Percentiles rank a stretch among this genome's conserved stretches.
These are phyloP conservation scores for Cylas formicarius DNA, from an alignment of 1,140 invertebrate species.

Conservation along the genomic window DNA sequence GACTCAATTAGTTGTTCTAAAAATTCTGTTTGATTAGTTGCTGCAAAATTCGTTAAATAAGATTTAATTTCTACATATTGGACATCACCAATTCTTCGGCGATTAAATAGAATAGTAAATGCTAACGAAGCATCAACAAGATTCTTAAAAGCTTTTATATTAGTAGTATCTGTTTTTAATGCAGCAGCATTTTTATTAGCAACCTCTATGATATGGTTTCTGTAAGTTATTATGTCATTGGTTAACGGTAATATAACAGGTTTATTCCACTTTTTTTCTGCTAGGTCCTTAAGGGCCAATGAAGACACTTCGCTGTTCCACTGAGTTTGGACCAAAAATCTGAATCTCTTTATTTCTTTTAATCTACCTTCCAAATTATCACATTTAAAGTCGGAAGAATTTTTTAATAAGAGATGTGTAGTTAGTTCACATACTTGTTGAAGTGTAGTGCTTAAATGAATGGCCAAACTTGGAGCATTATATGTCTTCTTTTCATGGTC, in stretches of 20 bases:
- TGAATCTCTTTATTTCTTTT: slow-evolving; percentile 19
- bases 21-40: slow-evolving; percentile 16
- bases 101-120: slow-evolving; percentile 27
- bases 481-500: slow-evolving; percentile 13
- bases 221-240: slow-evolving; percentile 24
- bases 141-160: slow-evolving; percentile 20
- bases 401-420: slow-evolving; percentile 19
- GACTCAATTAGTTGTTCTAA: slow-evolving; percentile 13
- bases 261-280: slow-evolving; percentile 23
- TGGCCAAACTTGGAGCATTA: slow-evolving; percentile 13
- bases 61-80: slow-evolving; percentile 21
- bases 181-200: slow-evolving; percentile 12
- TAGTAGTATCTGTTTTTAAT: slow-evolving; percentile 3
- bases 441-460: slow-evolving; percentile 21
- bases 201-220: slow-evolving; percentile 11
- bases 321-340: slow-evolving; percentile 14
- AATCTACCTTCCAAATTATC: slow-evolving; percentile 12
- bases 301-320: slow-evolving; percentile 20
- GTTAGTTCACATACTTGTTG: slow-evolving; percentile 20
- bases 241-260: slow-evolving; percentile 22
- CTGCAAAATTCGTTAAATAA: slow-evolving; percentile 12
- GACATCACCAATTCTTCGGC: slow-evolving; percentile 28
- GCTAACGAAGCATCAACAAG: slow-evolving; percentile 18
- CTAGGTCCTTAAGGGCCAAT: slow-evolving; percentile 23
- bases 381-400: slow-evolving; percentile 7